These are phyloP conservation scores for Patella caerulea DNA, from an alignment of 2,888 invertebrate genomes.

Conservation along the genomic window DNA sequence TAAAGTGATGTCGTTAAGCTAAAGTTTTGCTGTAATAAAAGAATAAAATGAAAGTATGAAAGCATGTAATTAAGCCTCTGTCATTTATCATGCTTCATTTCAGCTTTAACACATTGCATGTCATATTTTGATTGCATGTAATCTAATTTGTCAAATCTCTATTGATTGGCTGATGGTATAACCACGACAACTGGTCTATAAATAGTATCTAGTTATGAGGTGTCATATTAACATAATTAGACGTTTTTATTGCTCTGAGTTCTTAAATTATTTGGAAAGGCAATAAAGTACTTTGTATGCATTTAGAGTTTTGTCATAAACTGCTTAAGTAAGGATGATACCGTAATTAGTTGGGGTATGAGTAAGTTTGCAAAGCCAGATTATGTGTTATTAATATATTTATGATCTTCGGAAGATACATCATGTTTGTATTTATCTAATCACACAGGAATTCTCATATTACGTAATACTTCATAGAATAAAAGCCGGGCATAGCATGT, in stretches of 20 bases:
- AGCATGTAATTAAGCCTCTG: conserved; percentile 4
- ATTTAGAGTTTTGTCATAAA: neutral
- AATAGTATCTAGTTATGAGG: neutral
- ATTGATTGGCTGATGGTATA: conserved; percentile 2
- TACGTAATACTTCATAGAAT: too few relatives aligned
- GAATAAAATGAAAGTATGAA: conserved; percentile 2
- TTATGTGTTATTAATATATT: too few relatives aligned
- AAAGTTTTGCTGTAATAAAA: neutral
- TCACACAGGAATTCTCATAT: too few relatives aligned
- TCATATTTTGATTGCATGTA: conserved; percentile 12
- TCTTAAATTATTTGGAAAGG: conserved; percentile 7
- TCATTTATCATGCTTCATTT: conserved; percentile 10
- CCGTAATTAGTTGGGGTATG: too few relatives aligned
- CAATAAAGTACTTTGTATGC: conserved; percentile 8
- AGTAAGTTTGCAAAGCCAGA: too few relatives aligned
- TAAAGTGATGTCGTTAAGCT: neutral
- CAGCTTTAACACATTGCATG: conserved; percentile 6
- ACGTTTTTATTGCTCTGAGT: neutral
- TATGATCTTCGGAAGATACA: too few relatives aligned
- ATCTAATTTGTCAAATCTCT: conserved; percentile 8
- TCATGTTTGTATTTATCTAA: too few relatives aligned
- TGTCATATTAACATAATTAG: conserved; percentile 10
- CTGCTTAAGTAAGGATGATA: neutral
- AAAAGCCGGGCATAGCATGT: too few relatives aligned
- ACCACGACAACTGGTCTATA: conserved; percentile 2